Conservation (phyloP, 1,140 invertebrate species). For the Oedothorax gibbosus region DNA sequence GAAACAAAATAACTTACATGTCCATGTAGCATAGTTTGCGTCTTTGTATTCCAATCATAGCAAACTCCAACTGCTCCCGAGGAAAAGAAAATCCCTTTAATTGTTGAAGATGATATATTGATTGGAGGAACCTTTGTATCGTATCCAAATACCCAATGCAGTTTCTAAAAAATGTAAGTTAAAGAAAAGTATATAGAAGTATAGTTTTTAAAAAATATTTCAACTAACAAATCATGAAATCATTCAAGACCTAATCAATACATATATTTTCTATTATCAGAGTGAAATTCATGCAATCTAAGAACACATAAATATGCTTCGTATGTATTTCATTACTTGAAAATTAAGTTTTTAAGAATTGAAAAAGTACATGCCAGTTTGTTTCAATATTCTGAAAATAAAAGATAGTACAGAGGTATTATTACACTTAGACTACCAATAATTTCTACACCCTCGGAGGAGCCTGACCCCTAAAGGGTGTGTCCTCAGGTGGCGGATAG, state of each 20-base stretch:
- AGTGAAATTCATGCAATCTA: too few relatives aligned
- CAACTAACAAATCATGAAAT: not conserved
- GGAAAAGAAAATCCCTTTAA: conserved; percentile 30
- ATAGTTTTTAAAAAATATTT: not conserved
- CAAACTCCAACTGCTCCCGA: conserved; percentile 28
- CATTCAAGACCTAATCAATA: not conserved
- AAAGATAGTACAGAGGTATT: too few relatives aligned
- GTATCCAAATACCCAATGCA: conserved; percentile 47
- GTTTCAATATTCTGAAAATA: too few relatives aligned
- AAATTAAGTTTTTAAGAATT: too few relatives aligned
- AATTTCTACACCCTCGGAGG: too few relatives aligned
- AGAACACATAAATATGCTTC: too few relatives aligned
- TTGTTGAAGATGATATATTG: conserved; percentile 35
- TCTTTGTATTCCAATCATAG: conserved; percentile 21
- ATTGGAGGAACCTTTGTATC: conserved; percentile 5
- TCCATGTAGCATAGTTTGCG: conserved; percentile 22
- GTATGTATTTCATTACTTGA: too few relatives aligned
- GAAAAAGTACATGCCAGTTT: too few relatives aligned
- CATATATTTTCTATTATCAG: too few relatives aligned
- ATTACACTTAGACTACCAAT: too few relatives aligned
- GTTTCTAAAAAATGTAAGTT: conserved; percentile 23
- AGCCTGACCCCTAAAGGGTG: too few relatives aligned
- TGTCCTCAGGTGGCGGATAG: too few relatives aligned
- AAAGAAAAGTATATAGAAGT: not conserved
- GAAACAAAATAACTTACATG: conserved; percentile 36